Conservation (phyloP, 2,113 vertebrate genomes). For the Caranx ignobilis region DNA sequence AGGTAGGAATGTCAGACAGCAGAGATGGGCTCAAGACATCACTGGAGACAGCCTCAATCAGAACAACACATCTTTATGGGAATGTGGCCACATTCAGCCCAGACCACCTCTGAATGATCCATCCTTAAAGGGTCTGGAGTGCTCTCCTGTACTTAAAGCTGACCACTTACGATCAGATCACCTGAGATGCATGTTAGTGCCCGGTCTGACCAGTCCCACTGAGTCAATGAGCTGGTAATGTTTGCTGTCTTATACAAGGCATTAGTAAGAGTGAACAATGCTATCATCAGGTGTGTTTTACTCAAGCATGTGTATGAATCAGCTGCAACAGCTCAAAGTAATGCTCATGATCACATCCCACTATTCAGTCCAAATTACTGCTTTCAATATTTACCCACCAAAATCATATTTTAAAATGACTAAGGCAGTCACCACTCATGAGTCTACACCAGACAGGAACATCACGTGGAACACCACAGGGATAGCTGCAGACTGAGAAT, state of each 20-base stretch:
- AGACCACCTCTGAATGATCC: no score
- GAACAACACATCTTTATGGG: neutral
- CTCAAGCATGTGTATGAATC: neutral
- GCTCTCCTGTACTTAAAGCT: no score
- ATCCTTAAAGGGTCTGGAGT: no score
- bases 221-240: slow-evolving; percentile 7
- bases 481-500: neutral
- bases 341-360: neutral
- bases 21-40: slow-evolving; percentile 6
- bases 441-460: neutral
- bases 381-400: neutral
- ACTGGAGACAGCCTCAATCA: slow-evolving; percentile 7
- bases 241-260: no score
- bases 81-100: no score
- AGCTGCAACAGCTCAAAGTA: neutral
- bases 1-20: slow-evolving; percentile 6
- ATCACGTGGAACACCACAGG: neutral
- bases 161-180: no score
- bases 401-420: neutral
- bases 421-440: neutral
- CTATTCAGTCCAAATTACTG: neutral
- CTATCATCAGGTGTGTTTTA: slow-evolving; percentile 2
- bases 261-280: slow-evolving; percentile 33
- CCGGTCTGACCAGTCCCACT: neutral
- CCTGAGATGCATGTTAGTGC: no score